Evolutionary conservation across 2,113 vertebrate species (phyloP), one percentile per base, ranked within the genome.

Genomic region (Promerops cafer): DNA sequence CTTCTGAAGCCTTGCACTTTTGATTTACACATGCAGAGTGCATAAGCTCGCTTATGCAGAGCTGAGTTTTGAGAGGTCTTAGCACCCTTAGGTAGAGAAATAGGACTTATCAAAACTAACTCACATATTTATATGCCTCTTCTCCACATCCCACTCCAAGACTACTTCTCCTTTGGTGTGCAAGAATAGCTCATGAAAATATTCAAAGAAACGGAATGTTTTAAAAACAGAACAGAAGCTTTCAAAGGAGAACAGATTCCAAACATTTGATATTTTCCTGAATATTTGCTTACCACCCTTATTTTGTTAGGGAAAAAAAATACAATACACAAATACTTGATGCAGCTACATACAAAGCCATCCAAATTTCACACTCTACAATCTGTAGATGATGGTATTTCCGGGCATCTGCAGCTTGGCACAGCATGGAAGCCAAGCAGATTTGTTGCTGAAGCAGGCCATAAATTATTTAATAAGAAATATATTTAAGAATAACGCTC

Each of bases 311-410:
- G 64, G 14, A 27, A 87, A 94, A 91, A 89, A 92, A 91, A 75
- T n/a, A 96, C 92, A 96, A 96, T 92, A 95, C 88, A 95, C 92
- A 95, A 96, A 95, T 94, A 78, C 92, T 97, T 72, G 92, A 93
- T 89, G 83, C 74, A 93, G 90, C 90, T 87, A 89, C 61, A 96
- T 40, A 95, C 83, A 94, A 95, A 97, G 94, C 95, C 88, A 93
- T 96, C 95, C 96, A 97, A 95, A 96, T 97, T 96, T 95, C 93
- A 95, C 93, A 96, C 96, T 94, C 92, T 65, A 87, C 92, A 96
- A 95, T 97, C 95, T 96, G 96, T 91, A 93, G 93, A 96, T 84
- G 94, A 96, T 94, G 90, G 95, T 97, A 95, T 95, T 96, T 95
- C 91, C 10, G 79, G 96, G 95, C 83, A 92, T 95, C 96, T 96